Evolutionary conservation across 2,888 invertebrate genomes (phyloP), one percentile per base, ranked within the genome.

Genomic region (Icerya purchasi): DNA sequence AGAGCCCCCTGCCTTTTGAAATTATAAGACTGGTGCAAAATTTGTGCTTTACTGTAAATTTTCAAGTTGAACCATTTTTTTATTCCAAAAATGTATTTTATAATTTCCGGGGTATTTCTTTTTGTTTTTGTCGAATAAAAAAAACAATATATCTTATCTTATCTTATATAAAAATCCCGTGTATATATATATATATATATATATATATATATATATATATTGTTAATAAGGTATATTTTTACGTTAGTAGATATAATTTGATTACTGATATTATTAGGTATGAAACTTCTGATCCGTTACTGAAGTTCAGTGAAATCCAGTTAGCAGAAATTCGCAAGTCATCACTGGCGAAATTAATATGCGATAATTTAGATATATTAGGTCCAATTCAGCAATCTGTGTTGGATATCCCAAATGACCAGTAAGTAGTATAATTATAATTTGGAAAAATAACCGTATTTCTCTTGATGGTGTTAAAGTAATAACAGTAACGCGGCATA

Each of bases 371-470:
- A 70, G 93, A 94, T 69, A 75, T 82, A 3, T 77, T 83, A 50
- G 83, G 82, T 8, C 85, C 87, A 60, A 88, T 94, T 72, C 94
- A 94, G 69, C 78, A 90, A 56, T 86, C 88, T 3, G 83, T 86
- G 1, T 90, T 94, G 69, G 91, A 94, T 70, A 75, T 92, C 64
- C 91, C 92, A 0, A 88, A 88, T 69, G 86, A 86, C 68, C 90
- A 89, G 78, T 84, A 71, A 78, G 79, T 73, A 62, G 8, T 5
- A 18, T 50, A 56, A 24, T 36, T 36, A 36, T n/a, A 36, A 36
- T 36, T 36, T 36, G 36, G 36, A 36, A 14, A 49, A 49, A 10
- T 49, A 14, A 18, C 50, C 50, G 18, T 18, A 49, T 14, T 49
- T 49, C 50, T 14, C 18, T 10, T 49, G 50, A 49, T 18, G 18